A percentile compares a stretch with the other conserved stretches of the same genome.
Evolutionary conservation across 92 coral and sea anemone genomes (phyloP).

Genomic region (Pocillopora meandrina): DNA sequence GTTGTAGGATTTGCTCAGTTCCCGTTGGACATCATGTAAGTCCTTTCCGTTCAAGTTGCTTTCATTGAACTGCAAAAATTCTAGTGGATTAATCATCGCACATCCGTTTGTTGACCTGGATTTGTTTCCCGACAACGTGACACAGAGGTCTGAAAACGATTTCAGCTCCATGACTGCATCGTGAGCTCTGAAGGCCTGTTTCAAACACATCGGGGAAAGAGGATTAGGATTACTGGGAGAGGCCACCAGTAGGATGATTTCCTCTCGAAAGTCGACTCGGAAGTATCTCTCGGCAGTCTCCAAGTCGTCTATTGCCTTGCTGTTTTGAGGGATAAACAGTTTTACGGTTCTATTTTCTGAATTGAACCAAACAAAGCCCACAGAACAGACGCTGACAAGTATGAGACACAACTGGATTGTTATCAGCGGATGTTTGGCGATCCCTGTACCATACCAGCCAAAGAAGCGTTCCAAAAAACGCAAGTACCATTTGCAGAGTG

Average conservation of each 20-base stretch:
- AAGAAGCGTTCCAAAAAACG: conserved; percentile 19
- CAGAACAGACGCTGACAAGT: conserved; percentile 41
- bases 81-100: conserved; percentile 60
- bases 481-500: conserved; percentile 65
- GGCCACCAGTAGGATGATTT: too few species aligned
- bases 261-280: too few species aligned
- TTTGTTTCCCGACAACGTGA: too few species aligned
- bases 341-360: conserved; percentile 82
- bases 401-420: conserved; percentile 48
- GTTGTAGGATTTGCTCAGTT: conserved; percentile 44
- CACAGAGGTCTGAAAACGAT: too few species aligned
- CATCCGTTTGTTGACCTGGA: conserved; percentile 33
- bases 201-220: conserved; percentile 51
- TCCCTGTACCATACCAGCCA: conserved; percentile 28
- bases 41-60: conserved; percentile 23
- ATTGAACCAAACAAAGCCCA: conserved; percentile 56
- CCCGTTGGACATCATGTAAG: conserved; percentile 41
- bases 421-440: conserved; percentile 58
- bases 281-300: too few species aligned
- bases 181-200: conserved; percentile 39
- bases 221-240: too few species aligned
- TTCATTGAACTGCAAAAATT: conserved; percentile 52
- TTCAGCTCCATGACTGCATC: too few species aligned
- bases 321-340: conserved; percentile 81
- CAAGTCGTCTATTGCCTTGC: conserved; percentile 73